These are phyloP conservation scores for Pheosia tremula DNA, from an alignment of 2,888 invertebrate species.

Conservation along the genomic window DNA sequence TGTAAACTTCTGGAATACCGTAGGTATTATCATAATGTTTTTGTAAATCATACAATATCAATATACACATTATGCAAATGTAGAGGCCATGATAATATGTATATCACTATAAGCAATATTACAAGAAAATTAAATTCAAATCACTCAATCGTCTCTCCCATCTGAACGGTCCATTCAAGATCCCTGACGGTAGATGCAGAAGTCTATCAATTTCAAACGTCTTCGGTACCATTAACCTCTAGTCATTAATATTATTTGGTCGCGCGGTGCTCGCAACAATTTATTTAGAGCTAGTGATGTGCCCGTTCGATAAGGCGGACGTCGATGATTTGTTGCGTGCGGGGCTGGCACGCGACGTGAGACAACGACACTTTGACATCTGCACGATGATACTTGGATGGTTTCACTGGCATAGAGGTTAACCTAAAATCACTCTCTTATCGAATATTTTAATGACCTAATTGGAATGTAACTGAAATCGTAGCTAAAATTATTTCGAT, in stretches of 20 bases:
- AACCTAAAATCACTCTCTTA: no score
- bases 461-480: not conserved
- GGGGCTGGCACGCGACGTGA: slow-evolving; percentile 59
- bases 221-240: slow-evolving; percentile 73
- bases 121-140: slow-evolving; percentile 50
- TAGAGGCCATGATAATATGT: not conserved
- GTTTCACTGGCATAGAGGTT: not conserved
- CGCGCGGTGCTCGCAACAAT: slow-evolving; percentile 63
- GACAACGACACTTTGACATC: slow-evolving; percentile 3
- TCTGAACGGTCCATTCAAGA: slow-evolving; percentile 47
- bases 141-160: slow-evolving; percentile 46
- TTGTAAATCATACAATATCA: not conserved
- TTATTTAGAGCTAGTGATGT: slow-evolving; percentile 77
- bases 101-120: not conserved
- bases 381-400: slow-evolving; percentile 2
- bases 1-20: no score
- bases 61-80: not conserved
- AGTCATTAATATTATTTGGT: slow-evolving; percentile 72
- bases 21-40: no score
- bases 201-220: slow-evolving; percentile 70
- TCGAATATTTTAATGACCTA: no score
- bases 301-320: slow-evolving; percentile 69
- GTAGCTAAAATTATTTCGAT: not conserved
- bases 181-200: slow-evolving; percentile 46
- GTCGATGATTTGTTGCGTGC: slow-evolving; percentile 73